Conservation (phyloP, 1,140 invertebrate species). For the Pristionchus pacificus region DNA sequence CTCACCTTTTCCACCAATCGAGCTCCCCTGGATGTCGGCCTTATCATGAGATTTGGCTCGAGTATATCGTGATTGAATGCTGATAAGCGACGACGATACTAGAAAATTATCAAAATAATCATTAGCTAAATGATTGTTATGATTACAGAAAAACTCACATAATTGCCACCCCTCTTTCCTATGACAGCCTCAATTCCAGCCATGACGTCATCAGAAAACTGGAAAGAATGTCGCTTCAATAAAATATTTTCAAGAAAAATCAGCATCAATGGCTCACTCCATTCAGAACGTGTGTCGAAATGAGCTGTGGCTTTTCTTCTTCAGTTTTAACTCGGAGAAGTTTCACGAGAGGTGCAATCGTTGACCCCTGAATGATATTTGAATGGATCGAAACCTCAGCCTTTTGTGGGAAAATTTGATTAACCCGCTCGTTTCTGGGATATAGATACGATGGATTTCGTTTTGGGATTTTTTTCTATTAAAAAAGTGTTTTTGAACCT, state of each 20-base stretch:
- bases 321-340: slow-evolving; percentile 36
- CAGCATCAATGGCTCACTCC: too few species aligned
- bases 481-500: too few species aligned
- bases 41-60: slow-evolving; percentile 20
- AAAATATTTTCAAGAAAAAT: too few species aligned
- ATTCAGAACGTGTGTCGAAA: slow-evolving; percentile 46
- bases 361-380: slow-evolving; percentile 35
- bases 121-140: slow-evolving; percentile 10
- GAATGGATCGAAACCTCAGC: slow-evolving; percentile 1
- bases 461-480: too few species aligned
- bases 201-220: slow-evolving; percentile 34
- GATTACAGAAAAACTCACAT: slow-evolving; percentile 28
- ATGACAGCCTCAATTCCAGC: slow-evolving; percentile 46
- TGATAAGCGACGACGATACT: slow-evolving; percentile 28
- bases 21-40: slow-evolving; percentile 17
- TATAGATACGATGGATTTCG: too few species aligned
- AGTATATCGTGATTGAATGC: slow-evolving; percentile 29
- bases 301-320: slow-evolving; percentile 38
- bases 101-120: slow-evolving; percentile 7
- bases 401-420: slow-evolving; percentile 11
- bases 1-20: slow-evolving; percentile 19
- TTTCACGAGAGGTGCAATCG: slow-evolving; percentile 29
- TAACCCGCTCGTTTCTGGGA: too few species aligned
- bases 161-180: slow-evolving; percentile 41
- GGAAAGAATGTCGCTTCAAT: slow-evolving; percentile 6